Percentiles rank a stretch among this genome's conserved stretches.
Conservation (phyloP, 2,888 invertebrate genomes). For the Camponotus fellah region DNA sequence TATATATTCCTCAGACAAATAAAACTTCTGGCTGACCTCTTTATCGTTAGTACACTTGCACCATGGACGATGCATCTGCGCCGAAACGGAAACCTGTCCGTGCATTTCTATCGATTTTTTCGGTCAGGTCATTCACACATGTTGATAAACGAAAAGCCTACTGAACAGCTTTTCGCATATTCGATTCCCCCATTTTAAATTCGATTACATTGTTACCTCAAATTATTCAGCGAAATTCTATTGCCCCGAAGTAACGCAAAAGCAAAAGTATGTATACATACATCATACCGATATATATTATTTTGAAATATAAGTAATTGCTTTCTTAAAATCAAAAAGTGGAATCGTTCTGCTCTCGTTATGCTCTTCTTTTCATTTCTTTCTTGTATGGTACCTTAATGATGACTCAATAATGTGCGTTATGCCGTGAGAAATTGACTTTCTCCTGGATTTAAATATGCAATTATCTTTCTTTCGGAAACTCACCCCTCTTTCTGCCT, state of each 20-base stretch:
- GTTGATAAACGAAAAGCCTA: conserved; percentile 56
- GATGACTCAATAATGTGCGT: background rate
- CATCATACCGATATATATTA: background rate
- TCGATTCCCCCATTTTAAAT: conserved; percentile 7
- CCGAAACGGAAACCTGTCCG: conserved; percentile 73
- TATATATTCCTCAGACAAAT: conserved; percentile 23
- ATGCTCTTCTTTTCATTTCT: background rate
- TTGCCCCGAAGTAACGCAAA: background rate
- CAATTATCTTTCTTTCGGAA: background rate
- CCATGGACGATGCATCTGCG: conserved; percentile 71
- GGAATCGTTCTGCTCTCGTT: background rate
- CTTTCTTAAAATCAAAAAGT: background rate
- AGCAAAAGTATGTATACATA: background rate
- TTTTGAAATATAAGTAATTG: conserved; percentile 1
- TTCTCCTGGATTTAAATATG: background rate
- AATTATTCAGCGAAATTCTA: conserved; percentile 14
- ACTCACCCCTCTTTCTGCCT: conserved; percentile 90
- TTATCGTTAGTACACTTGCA: conserved; percentile 67
- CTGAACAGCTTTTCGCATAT: background rate
- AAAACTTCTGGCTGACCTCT: conserved; percentile 65
- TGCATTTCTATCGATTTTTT: conserved; percentile 82
- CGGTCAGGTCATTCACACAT: conserved; percentile 80
- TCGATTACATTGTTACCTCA: background rate
- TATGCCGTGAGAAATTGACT: background rate
- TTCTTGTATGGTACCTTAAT: background rate